Base-by-base conservation (phyloP, 1,140 invertebrate genomes). In the Eupeodes corollae region DNA sequence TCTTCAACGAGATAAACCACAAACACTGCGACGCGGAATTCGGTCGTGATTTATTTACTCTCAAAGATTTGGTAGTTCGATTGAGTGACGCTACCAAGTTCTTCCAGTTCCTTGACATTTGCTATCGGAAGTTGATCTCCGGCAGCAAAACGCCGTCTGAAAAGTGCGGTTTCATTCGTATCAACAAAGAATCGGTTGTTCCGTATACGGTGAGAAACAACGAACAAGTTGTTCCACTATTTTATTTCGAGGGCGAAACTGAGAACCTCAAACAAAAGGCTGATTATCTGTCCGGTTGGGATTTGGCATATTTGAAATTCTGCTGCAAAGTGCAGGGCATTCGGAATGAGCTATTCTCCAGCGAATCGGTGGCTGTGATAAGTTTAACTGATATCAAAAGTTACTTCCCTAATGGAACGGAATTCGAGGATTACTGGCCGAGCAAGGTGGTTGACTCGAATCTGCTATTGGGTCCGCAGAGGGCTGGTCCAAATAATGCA, bases 271-370 rank as follows among this genome's bases (percentile, higher is more conserved):
- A 89, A 61, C 75, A 83, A 35, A 89, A 90, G 61, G 85, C 88
- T 33, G 81, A 88, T 58, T 80, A 84, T 59, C 70, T 91, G 33
- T 84, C 87, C 57, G 86, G 87, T 40, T 94, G 90, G 91, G 88
- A 92, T 69, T 66, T 93, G 39, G 86, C 88, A 0, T 93, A 93
- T 68, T 73, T 94, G 39, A 92, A 92, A 69, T 91, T 94, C 64
- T 92, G 90, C 70, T 92, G 90, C 71, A 92, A 92, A 71, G 88
- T 91, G 45, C 89, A 92, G 73, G 89, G 88, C 43, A 91, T 92
- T 44, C 75, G 88, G 48, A 91, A 90, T 65, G 88, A 92, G 74
- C 70, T 91, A 15, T 92, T 92, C 70, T 85, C 86, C 2, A 87
- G 83, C 75, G 87, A 91, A 58, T 86, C 83, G 5, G 90, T 89